phyloP scores from a whole-genome alignment of 2,113 vertebrate species.

The Notothenia coriiceps region DNA sequence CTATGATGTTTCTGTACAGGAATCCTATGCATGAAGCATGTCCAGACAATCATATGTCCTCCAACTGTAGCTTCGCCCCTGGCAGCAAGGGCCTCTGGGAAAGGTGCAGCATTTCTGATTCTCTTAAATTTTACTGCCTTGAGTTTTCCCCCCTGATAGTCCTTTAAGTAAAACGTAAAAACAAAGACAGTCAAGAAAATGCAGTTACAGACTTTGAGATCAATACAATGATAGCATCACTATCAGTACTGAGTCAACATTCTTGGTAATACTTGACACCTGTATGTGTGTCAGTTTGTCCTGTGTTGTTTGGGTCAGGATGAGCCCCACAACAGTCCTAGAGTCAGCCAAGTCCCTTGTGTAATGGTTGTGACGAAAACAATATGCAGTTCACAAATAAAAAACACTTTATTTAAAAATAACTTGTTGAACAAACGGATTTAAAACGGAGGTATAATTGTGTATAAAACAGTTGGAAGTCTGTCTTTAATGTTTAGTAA shows the following conservation, averaged over 20 bases:
- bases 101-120: background rate
- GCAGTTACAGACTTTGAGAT: conserved; percentile 7
- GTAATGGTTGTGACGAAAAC: no score
- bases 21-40: conserved; percentile 31
- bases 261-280: background rate
- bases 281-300: background rate
- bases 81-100: background rate
- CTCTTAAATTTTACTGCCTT: conserved; percentile 26
- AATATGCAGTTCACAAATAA: no score
- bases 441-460: no score
- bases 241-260: background rate
- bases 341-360: background rate
- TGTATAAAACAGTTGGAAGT: no score
- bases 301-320: background rate
- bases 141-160: conserved; percentile 16
- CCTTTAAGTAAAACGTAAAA: background rate
- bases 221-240: background rate
- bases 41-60: background rate
- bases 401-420: no score
- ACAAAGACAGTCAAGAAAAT: background rate
- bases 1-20: conserved; percentile 14
- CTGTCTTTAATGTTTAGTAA: no score
- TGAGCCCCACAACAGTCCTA: background rate
- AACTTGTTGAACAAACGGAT: no score
- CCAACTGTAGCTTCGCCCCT: background rate